Evolutionary conservation across 2,888 invertebrate species (phyloP).

Genomic region (Lacanobia wlatinum): DNA sequence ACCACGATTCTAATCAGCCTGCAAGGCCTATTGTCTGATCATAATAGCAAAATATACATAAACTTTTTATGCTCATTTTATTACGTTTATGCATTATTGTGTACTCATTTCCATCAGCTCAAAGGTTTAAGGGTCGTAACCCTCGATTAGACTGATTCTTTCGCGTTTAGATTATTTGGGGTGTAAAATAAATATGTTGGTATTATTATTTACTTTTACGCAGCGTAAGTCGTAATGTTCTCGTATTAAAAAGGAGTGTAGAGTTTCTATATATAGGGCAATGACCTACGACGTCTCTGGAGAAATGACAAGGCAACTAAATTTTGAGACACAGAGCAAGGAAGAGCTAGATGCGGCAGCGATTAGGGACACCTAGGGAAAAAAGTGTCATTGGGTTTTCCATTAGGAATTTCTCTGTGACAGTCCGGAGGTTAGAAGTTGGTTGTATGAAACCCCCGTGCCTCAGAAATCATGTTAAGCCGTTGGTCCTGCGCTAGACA

Average conservation of each 20-base stretch:
- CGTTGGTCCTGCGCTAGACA: too few species aligned
- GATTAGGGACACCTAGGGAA: too few species aligned
- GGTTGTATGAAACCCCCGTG: too few species aligned
- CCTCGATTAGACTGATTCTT: conserved; percentile 16
- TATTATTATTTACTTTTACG: conserved; percentile 12
- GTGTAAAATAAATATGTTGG: conserved; percentile 14
- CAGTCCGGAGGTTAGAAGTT: too few species aligned
- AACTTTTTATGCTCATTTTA: conserved; percentile 43
- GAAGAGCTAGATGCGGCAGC: not conserved
- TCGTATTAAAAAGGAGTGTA: not conserved
- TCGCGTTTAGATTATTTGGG: not conserved
- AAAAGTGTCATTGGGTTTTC: too few species aligned
- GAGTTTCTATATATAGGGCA: not conserved
- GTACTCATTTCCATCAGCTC: conserved; percentile 13
- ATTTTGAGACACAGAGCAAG: not conserved
- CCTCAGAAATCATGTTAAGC: too few species aligned
- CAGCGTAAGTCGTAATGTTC: conserved; percentile 5
- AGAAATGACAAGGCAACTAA: not conserved
- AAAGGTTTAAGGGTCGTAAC: not conserved
- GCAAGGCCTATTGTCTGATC: conserved; percentile 19
- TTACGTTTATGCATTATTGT: conserved; percentile 26
- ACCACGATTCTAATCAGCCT: conserved; percentile 20
- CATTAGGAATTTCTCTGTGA: too few species aligned
- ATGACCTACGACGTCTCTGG: conserved; percentile 4
- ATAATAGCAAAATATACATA: conserved; percentile 19